Conservation (phyloP, 2,888 invertebrate species). For the Bombylius major region DNA sequence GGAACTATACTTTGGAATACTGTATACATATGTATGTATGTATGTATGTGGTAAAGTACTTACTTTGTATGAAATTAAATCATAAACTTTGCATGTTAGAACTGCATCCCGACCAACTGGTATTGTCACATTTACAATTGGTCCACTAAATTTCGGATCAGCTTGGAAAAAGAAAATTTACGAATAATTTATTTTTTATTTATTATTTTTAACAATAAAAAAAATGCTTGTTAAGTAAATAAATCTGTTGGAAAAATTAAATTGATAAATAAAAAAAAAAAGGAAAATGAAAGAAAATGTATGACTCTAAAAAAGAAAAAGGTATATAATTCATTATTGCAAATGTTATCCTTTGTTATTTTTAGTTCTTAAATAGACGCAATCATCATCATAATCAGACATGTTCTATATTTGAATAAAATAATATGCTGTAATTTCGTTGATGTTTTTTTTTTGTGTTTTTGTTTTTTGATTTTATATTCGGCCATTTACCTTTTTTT, state of each 20-base stretch:
- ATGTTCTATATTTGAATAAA: no score
- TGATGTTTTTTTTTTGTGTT: no score
- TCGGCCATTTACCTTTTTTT: no score
- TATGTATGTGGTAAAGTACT: constrained; percentile 14
- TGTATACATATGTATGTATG: no score
- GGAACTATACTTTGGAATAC: no score
- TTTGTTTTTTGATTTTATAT: no score
- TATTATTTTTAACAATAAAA: neutral
- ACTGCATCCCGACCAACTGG: constrained; percentile 75
- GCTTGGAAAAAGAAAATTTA: constrained; percentile 34
- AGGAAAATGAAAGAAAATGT: neutral
- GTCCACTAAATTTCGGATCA: constrained; percentile 69
- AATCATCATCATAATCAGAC: no score
- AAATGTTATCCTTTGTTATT: no score
- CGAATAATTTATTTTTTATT: no score
- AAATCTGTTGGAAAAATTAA: constrained; percentile 13
- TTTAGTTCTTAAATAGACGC: no score
- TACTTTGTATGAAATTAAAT: constrained; percentile 73
- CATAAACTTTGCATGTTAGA: constrained; percentile 69
- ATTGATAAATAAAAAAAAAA: constrained; percentile 3
- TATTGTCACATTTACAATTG: constrained; percentile 70
- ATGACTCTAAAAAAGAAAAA: neutral
- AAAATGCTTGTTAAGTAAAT: constrained; percentile 8
- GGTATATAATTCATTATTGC: no score
- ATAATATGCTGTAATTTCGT: no score